Evolutionary conservation across 2,888 invertebrate genomes (phyloP).

Genomic region (Cryptocheilus praepositus): DNA sequence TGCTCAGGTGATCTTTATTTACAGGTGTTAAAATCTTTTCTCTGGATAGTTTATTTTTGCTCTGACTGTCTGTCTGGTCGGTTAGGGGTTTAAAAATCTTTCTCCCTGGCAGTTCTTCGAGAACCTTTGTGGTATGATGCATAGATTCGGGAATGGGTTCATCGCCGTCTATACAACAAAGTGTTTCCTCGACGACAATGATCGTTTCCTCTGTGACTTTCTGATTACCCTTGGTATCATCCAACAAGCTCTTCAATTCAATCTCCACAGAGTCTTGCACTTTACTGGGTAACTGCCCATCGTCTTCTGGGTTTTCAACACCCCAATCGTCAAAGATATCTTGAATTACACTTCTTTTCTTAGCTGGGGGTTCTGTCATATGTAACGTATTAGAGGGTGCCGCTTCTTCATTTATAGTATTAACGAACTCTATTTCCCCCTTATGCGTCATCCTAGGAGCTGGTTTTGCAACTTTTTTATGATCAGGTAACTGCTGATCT

Average conservation of each 20-base stretch:
- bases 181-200: constrained; percentile 30
- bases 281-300: constrained; percentile 43
- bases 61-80: constrained; percentile 33
- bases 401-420: not conserved
- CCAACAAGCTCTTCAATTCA: constrained; percentile 64
- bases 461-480: no score
- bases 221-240: constrained; percentile 57
- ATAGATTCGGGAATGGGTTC: not conserved
- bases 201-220: constrained; percentile 31
- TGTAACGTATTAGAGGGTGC: constrained; percentile 9
- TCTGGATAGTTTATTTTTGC: constrained; percentile 20
- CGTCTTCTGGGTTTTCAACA: constrained; percentile 68
- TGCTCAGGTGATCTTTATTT: constrained; percentile 28
- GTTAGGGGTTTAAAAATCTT: constrained; percentile 11
- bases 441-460: not conserved
- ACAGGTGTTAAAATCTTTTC: constrained; percentile 20
- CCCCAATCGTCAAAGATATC: constrained; percentile 73
- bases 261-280: constrained; percentile 65
- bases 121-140: not conserved
- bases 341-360: constrained; percentile 68
- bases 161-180: constrained; percentile 18
- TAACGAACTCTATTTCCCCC: constrained; percentile 9
- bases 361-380: constrained; percentile 33
- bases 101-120: not conserved
- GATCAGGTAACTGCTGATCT: no score